Conservation (phyloP, 2,113 vertebrate genomes). For the Vidua macroura region DNA sequence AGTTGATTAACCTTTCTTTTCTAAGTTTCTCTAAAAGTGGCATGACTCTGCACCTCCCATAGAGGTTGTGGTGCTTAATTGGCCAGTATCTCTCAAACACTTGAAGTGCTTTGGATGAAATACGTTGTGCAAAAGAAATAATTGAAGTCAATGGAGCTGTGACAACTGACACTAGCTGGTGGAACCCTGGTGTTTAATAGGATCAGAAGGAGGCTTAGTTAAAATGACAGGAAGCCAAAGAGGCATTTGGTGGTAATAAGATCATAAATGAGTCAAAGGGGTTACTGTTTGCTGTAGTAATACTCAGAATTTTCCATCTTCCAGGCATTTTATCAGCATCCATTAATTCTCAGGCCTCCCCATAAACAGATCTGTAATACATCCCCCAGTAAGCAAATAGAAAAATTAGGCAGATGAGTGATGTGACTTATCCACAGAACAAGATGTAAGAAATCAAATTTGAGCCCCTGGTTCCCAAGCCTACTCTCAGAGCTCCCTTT, state of each 20-base stretch:
- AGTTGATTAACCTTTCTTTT: conserved; percentile 24
- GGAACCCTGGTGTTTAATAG: conserved; percentile 28
- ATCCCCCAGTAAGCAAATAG: background rate
- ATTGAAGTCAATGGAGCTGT: conserved; percentile 56
- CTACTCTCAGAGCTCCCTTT: background rate
- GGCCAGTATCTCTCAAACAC: conserved; percentile 8
- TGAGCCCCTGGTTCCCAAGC: background rate
- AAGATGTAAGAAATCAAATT: conserved; percentile 16
- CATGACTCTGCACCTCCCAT: background rate
- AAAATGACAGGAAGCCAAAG: conserved; percentile 18
- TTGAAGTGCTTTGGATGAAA: conserved; percentile 25
- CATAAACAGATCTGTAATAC: background rate
- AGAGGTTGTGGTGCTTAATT: conserved; percentile 25
- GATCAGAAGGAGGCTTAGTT: conserved; percentile 43
- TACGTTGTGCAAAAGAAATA: conserved; percentile 25
- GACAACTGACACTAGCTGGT: conserved; percentile 15
- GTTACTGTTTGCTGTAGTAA: conserved; percentile 31
- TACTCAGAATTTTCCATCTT: conserved; percentile 26
- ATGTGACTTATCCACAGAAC: background rate
- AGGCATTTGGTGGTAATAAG: conserved; percentile 41
- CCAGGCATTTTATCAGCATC: background rate
- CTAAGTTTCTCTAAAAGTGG: background rate
- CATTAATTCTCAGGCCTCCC: conserved; percentile 7
- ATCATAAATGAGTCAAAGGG: conserved; percentile 51
- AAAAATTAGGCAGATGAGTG: background rate